Percentiles rank a stretch among this genome's conserved stretches.
Conservation (phyloP, 2,113 vertebrate genomes). For the Scomber japonicus region DNA sequence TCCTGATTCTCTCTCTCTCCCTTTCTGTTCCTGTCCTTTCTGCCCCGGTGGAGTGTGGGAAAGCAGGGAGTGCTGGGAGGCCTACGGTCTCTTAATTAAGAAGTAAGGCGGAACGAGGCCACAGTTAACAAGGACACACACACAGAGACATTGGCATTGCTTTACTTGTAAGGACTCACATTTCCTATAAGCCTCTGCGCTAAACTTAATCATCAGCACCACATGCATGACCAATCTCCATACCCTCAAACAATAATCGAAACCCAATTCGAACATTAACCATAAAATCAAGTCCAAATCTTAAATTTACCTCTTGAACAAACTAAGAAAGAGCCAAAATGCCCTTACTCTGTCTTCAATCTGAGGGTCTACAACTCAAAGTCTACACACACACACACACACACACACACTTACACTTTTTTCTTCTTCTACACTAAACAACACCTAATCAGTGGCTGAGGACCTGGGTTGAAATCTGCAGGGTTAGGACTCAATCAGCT, state of each 20-base stretch:
- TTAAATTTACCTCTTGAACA: background rate
- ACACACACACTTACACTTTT: constrained; percentile 15
- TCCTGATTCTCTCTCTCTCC: constrained; percentile 7
- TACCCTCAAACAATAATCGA: constrained; percentile 10
- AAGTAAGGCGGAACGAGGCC: constrained; percentile 78
- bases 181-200: constrained; percentile 10
- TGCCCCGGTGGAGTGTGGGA: constrained; percentile 70
- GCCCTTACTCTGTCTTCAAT: background rate
- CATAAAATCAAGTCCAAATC: background rate
- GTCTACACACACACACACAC: constrained; percentile 15
- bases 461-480: constrained; percentile 70
- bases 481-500: constrained; percentile 77
- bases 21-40: constrained; percentile 58
- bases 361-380: background rate
- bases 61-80: constrained; percentile 68
- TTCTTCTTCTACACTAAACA: constrained; percentile 64
- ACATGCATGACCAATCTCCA: constrained; percentile 5
- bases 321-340: background rate
- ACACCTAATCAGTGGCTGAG: constrained; percentile 78
- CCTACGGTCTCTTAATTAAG: constrained; percentile 81
- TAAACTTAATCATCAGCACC: constrained; percentile 22
- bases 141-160: constrained; percentile 43
- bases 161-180: constrained; percentile 50
- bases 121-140: constrained; percentile 76
- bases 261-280: background rate